Evolutionary conservation across 1,140 invertebrate species (phyloP).

Genomic region (Himalopsyche phryganea): DNA sequence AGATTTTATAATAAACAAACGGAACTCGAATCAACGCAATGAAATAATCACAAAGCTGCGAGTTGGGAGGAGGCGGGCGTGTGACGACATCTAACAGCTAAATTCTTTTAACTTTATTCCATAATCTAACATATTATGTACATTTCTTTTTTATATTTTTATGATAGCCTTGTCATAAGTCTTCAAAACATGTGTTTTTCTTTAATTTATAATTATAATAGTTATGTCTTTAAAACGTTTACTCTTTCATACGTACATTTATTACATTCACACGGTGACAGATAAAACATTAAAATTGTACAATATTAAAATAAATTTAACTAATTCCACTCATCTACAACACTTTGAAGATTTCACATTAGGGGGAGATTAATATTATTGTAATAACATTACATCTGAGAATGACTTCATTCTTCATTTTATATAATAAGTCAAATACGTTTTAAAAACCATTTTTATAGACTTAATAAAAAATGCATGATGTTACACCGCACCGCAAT

Average conservation of each 20-base stretch:
- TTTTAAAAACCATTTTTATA: too few relatives aligned
- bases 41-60: too few relatives aligned
- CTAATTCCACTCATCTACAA: background rate
- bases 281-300: slow-evolving; percentile 5
- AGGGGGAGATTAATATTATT: background rate
- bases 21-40: too few relatives aligned
- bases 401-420: too few relatives aligned
- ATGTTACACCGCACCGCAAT: too few relatives aligned
- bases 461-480: too few relatives aligned
- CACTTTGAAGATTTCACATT: background rate
- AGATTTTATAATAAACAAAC: too few relatives aligned
- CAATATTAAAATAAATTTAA: slow-evolving; percentile 16
- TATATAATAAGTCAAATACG: too few relatives aligned
- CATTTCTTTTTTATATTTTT: slow-evolving; percentile 13
- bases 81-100: too few relatives aligned
- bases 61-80: too few relatives aligned
- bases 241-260: background rate
- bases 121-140: slow-evolving; percentile 12
- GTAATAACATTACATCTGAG: too few relatives aligned
- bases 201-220: background rate
- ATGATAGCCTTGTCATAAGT: slow-evolving; percentile 23
- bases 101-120: too few relatives aligned
- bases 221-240: slow-evolving; percentile 7
- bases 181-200: slow-evolving; percentile 13
- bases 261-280: background rate